Conservation (phyloP, 2,113 vertebrate species). For the Tetrax tetrax region DNA sequence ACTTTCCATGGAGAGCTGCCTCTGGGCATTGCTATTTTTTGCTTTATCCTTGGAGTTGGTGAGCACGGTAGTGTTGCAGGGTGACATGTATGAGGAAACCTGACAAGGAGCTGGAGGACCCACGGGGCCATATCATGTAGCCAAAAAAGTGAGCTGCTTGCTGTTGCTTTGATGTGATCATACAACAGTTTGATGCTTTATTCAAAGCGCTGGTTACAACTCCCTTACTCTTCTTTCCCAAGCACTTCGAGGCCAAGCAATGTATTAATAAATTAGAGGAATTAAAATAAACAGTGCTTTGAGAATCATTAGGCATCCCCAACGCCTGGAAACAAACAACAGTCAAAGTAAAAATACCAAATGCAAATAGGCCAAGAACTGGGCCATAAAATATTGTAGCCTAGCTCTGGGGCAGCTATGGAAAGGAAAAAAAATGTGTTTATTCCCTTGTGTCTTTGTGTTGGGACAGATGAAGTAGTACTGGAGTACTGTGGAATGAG, state of each 20-base stretch:
- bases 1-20: not conserved
- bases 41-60: not conserved
- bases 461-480: not conserved
- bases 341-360: slow-evolving; percentile 46
- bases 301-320: slow-evolving; percentile 67
- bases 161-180: slow-evolving; percentile 59
- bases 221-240: slow-evolving; percentile 22
- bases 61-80: not conserved
- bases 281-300: slow-evolving; percentile 71
- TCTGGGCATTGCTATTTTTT: slow-evolving; percentile 18
- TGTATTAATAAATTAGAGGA: slow-evolving; percentile 66
- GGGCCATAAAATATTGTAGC: slow-evolving; percentile 57
- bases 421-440: not conserved
- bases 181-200: slow-evolving; percentile 46
- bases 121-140: not conserved
- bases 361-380: slow-evolving; percentile 62
- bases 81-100: not conserved
- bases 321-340: slow-evolving; percentile 58
- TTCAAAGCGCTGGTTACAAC: slow-evolving; percentile 58
- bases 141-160: slow-evolving; percentile 20
- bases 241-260: slow-evolving; percentile 56
- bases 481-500: not conserved
- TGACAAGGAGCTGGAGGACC: not conserved
- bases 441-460: not conserved
- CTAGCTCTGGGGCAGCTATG: not conserved